Base-by-base conservation (phyloP, 2,888 invertebrate genomes). In the Drosophila acutilabella region DNA sequence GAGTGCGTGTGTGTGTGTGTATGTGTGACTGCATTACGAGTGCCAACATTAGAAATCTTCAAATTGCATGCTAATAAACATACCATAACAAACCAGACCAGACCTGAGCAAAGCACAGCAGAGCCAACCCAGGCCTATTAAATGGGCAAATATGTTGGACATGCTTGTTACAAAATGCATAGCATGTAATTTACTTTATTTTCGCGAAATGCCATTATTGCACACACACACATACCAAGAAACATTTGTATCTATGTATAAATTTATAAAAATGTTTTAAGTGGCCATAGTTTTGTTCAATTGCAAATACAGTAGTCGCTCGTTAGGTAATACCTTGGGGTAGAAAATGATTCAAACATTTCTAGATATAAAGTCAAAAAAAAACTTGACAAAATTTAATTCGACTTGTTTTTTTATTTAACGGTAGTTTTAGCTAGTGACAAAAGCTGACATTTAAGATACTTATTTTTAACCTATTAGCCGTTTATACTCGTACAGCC, bases 21-120 rank as follows among this genome's bases (percentile, higher is more conserved):
- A 53, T 57, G 56, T 81, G 76, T 59, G 72, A 59, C 51, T 83
- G 73, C 68, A 68, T 60, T 77, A 57, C 60, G 72, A 81, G 71
- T 73, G 78, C 60, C 66, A 61, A 62, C 86, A 83, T 83, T 83
- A 85, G 85, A 77, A 85, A 83, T 83, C 83, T 80, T 85, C 67
- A 78, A 83, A 83, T 83, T 86, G 76, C 80, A 85, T 82, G 83
- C 82, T 83, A 82, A 85, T 83, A 85, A 82, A 82, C 78, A 68
- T 78, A 68, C 60, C 77, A 72, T 36, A 36, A 11, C 36, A 36
- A 13, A 36, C 13, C 36, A 36, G 64, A 47, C 79, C 44, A 45
- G 44, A 52, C 23, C 41, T 26, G 41, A 53, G 42, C 41, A 30
- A 16, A 36, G 36, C 13, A 41, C 26, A 42, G 53, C 41, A 30